Evolutionary conservation across 2,797 vertebrate genomes (phyloP).

Genomic region (Clangula hyemalis): DNA sequence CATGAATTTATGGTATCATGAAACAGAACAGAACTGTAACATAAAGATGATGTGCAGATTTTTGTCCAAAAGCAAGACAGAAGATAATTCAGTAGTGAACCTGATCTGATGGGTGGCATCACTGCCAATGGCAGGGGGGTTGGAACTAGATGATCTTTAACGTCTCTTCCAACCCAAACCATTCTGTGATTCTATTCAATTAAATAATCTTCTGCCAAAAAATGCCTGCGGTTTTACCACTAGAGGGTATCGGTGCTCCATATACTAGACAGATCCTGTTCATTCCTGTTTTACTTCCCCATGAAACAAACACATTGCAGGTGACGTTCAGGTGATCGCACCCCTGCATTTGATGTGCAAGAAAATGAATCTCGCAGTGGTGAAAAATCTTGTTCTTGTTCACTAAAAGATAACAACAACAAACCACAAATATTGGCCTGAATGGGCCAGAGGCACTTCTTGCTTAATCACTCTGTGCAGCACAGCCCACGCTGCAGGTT

Average conservation of each 20-base stretch:
- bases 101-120: too few species aligned
- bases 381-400: background rate
- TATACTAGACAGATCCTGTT: background rate
- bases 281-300: background rate
- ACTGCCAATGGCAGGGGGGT: too few species aligned
- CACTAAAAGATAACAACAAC: background rate
- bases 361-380: background rate
- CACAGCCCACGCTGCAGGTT: background rate
- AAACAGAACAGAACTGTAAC: background rate
- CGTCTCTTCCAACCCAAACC: too few species aligned
- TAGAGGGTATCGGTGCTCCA: conserved; percentile 36
- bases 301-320: background rate
- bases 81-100: background rate
- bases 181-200: too few species aligned
- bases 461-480: rapidly evolving
- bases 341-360: background rate
- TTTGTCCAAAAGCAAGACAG: background rate
- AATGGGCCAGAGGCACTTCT: background rate
- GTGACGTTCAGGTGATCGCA: background rate
- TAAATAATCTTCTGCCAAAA: background rate
- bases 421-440: background rate
- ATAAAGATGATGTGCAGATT: background rate
- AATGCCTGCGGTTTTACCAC: background rate
- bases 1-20: rapidly evolving
- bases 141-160: too few species aligned